Conservation (phyloP, 2,113 vertebrate species). For the Benitochromis conjunctus region DNA sequence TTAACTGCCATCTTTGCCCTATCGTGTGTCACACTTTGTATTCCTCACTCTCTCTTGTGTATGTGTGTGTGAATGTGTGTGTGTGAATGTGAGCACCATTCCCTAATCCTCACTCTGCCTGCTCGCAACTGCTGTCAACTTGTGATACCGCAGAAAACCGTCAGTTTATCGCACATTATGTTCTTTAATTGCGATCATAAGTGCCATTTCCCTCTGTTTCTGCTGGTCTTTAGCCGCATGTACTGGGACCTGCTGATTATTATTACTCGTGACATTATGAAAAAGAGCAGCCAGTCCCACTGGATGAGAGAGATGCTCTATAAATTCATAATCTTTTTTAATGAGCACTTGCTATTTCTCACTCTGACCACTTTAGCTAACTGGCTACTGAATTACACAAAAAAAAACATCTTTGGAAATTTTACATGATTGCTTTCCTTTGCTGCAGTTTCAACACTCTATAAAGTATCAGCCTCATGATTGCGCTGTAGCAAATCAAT, state of each 20-base stretch:
- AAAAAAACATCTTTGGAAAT: not conserved
- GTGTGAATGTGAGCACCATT: not conserved
- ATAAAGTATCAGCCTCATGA: not conserved
- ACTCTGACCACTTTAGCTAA: not conserved
- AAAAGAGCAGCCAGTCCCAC: not conserved
- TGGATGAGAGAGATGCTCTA: not conserved
- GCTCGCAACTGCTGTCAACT: not conserved
- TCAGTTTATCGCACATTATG: not conserved
- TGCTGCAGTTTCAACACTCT: not conserved
- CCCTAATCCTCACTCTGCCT: not conserved
- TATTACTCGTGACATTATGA: not conserved
- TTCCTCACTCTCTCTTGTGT: not conserved
- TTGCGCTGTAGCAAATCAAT: not conserved
- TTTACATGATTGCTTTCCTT: not conserved
- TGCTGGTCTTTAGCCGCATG: not conserved
- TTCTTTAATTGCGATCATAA: slow-evolving; percentile 6
- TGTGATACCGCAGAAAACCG: not conserved
- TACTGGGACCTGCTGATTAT: not conserved
- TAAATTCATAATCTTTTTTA: slow-evolving; percentile 9
- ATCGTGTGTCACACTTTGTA: not conserved
- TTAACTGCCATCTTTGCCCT: slow-evolving; percentile 3
- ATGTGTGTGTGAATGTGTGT: fast-evolving
- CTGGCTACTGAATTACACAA: not conserved
- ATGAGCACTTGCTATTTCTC: slow-evolving; percentile 13
- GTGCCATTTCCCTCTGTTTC: not conserved